Conservation (phyloP, 2,797 vertebrate genomes). For the Lepus oiostolus region DNA sequence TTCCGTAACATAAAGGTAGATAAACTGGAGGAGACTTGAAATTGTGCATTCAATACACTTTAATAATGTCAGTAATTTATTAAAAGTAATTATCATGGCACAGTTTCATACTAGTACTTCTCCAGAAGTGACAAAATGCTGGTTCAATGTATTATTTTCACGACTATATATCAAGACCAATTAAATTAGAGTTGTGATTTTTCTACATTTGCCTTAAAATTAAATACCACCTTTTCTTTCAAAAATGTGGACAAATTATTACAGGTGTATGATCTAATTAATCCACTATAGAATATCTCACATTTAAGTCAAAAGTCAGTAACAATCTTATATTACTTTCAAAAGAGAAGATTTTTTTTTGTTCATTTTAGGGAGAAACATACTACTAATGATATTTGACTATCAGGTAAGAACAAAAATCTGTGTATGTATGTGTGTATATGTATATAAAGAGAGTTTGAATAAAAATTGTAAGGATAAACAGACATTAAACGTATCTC, state of each 20-base stretch:
- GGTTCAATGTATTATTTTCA: constrained; percentile 68
- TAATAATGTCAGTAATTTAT: constrained; percentile 84
- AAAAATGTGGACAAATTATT: neutral
- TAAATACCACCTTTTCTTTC: neutral
- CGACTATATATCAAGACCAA: constrained; percentile 69
- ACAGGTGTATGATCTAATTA: neutral
- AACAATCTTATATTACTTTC: neutral
- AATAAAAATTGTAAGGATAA: neutral
- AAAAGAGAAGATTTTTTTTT: neutral
- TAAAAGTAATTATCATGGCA: constrained; percentile 81
- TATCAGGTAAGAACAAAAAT: neutral
- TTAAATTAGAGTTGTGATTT: constrained; percentile 69
- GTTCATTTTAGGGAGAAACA: neutral
- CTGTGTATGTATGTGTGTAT: neutral
- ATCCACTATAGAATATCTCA: constrained; percentile 28
- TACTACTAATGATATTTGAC: neutral
- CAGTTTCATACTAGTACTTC: constrained; percentile 78
- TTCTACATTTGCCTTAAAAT: constrained; percentile 65
- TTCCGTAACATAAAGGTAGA: constrained; percentile 78
- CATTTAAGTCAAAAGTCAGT: constrained; percentile 46
- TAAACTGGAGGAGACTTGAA: constrained; percentile 80
- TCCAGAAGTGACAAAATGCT: constrained; percentile 75
- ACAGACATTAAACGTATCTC: neutral
- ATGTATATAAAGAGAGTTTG: neutral
- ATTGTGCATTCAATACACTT: constrained; percentile 78